These are phyloP conservation scores for Himalopsyche kuldschensis DNA, from an alignment of 2,888 invertebrate genomes.

Conservation along the genomic window DNA sequence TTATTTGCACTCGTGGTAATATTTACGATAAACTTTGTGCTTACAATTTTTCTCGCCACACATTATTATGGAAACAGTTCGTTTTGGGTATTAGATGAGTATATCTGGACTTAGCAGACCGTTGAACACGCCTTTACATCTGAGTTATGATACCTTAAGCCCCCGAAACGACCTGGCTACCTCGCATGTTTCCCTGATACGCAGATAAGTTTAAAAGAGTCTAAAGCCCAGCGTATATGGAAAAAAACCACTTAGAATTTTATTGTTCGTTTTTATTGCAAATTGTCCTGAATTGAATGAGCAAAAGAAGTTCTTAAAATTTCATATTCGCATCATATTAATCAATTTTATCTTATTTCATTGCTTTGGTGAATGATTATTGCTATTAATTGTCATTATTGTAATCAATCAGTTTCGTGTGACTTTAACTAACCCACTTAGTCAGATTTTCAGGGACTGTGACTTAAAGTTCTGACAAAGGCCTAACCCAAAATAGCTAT, in stretches of 20 bases:
- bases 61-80: constrained; percentile 13
- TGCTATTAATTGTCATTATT: too few species aligned
- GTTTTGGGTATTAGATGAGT: constrained; percentile 32
- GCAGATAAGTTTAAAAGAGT: constrained; percentile 13
- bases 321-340: too few species aligned
- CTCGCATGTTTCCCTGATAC: constrained; percentile 30
- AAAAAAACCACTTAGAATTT: not conserved
- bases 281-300: not conserved
- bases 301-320: not conserved
- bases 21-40: too few species aligned
- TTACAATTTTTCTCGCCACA: constrained; percentile 12
- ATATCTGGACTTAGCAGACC: constrained; percentile 41
- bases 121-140: constrained; percentile 40
- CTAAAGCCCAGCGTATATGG: constrained; percentile 5
- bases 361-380: too few species aligned
- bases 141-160: constrained; percentile 41
- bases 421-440: too few species aligned
- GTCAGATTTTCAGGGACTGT: too few species aligned
- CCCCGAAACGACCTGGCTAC: constrained; percentile 3
- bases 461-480: too few species aligned
- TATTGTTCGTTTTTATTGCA: not conserved
- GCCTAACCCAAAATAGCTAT: too few species aligned
- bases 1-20: too few species aligned
- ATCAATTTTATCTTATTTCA: too few species aligned
- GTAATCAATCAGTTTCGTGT: too few species aligned